These are phyloP conservation scores for Archaeoteleia sp. DNA, from an alignment of 2,888 invertebrate species.

Conservation along the genomic window DNA sequence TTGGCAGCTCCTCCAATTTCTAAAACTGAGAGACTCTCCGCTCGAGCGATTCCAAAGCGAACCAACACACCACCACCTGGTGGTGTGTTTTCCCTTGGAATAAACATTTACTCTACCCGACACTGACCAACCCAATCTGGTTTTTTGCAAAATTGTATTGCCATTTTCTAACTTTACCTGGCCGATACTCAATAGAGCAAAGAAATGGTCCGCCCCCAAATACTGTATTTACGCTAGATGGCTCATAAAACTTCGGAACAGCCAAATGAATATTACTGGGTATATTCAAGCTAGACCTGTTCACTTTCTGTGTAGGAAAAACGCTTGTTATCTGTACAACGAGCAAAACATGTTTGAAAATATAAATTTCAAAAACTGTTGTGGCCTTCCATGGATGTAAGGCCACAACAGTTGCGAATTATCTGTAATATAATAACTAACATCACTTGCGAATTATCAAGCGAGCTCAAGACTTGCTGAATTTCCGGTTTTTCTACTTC, in stretches of 20 bases:
- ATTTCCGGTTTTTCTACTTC: not conserved
- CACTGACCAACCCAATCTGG: not conserved
- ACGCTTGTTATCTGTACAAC: not conserved
- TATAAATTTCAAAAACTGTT: too few relatives aligned
- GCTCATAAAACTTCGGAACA: not conserved
- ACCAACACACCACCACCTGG: not conserved
- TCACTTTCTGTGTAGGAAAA: not conserved
- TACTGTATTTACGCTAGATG: not conserved
- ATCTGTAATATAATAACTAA: not conserved
- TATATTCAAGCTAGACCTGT: not conserved
- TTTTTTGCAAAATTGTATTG: too few relatives aligned
- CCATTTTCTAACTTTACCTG: not conserved
- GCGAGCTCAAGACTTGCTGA: not conserved
- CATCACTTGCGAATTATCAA: slow-evolving; percentile 4
- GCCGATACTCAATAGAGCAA: not conserved
- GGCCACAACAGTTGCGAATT: too few relatives aligned
- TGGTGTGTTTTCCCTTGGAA: too few relatives aligned
- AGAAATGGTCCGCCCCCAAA: not conserved
- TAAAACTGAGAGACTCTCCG: slow-evolving; percentile 32
- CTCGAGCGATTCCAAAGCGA: not conserved
- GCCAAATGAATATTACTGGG: slow-evolving; percentile 1
- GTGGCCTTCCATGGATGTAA: too few relatives aligned
- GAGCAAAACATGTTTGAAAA: not conserved
- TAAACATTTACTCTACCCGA: too few relatives aligned
- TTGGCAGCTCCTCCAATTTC: slow-evolving; percentile 53